Base-by-base conservation (phyloP, 23 tunicate genomes). In the Halocynthia aurantium region DNA sequence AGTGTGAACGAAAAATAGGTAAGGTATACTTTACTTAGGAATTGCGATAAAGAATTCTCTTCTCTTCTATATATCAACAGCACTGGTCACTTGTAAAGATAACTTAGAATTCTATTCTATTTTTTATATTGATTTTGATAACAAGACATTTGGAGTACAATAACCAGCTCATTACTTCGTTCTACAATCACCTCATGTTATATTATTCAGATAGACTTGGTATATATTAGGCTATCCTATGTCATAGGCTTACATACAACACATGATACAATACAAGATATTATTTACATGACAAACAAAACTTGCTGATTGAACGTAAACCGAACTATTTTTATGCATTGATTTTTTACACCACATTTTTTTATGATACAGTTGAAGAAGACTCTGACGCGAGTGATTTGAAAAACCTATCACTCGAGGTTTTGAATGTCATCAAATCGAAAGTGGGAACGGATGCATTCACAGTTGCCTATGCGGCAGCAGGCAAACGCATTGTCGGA, bases 371-470 rank as follows among this genome's bases (percentile, higher is more conserved):
- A 74, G 78, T 54, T 10, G 78, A 74, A 55, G 75, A 84, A 50
- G 60, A 83, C 31, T 54, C 73, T n/a, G 52, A 83, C n/a, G 76
- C 86, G 50, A 70, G 76, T 21, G 70, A 77, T 6, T 69, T 89
- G 51, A 69, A 76, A 31, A 40, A 64, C 11, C 70, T 89, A 17
- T 77, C 96, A 22, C 19, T 53, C 4, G 88, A 89, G 70, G 96
- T 89, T 58, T 40, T 89, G 61, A 88, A 89, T 7, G 76, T 89
- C 61, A 66, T 84, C 18, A 84, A 84, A 55, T 12, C 49, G 2
- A 89, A 84, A 56, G 70, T 83, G n/a, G 88, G 65, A 54, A 19
- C 80, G 21, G 85, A 72, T 22, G 11, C 49, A 6, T 89, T 89
- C 76, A 71, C 85, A 8, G 52, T 61, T 20, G 40, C 67, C 5